A percentile compares a stretch with the other conserved stretches of the same genome.
phyloP scores from a whole-genome alignment of 2,113 vertebrate genomes.

The Trinectes maculatus region DNA sequence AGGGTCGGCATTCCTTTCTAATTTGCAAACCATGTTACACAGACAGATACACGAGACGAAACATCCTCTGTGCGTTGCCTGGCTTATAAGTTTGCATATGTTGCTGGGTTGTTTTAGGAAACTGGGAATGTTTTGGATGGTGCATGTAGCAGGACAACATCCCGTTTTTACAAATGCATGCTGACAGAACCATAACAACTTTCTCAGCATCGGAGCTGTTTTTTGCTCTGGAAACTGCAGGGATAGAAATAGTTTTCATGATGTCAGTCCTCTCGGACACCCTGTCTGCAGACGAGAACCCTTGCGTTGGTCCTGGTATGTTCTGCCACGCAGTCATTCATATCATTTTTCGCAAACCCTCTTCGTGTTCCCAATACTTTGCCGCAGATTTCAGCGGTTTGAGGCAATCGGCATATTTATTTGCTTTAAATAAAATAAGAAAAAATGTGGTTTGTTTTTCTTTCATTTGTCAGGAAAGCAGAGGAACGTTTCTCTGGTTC shows the following conservation, averaged over 20 bases:
- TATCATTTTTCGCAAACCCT: conserved; percentile 73
- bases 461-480: conserved; percentile 70
- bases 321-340: conserved; percentile 56
- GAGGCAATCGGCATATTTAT: conserved; percentile 73
- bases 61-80: conserved; percentile 12
- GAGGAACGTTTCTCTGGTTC: conserved; percentile 53
- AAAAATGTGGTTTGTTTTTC: conserved; percentile 77
- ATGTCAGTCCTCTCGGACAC: conserved; percentile 50
- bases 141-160: conserved; percentile 17
- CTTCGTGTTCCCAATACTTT: conserved; percentile 74
- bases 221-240: conserved; percentile 40
- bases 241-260: conserved; percentile 52
- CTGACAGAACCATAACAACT: not conserved
- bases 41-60: conserved; percentile 12
- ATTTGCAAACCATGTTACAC: conserved; percentile 42
- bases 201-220: conserved; percentile 11
- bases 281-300: conserved; percentile 45
- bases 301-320: conserved; percentile 36
- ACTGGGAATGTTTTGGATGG: conserved; percentile 2
- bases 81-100: conserved; percentile 9
- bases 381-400: conserved; percentile 74
- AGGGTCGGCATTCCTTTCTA: conserved; percentile 22
- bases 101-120: conserved; percentile 33
- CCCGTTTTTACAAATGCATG: conserved; percentile 19
- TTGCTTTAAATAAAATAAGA: conserved; percentile 71